Base-by-base conservation (phyloP, 1,140 invertebrate species). In the Diachasmimorpha longicaudata region DNA sequence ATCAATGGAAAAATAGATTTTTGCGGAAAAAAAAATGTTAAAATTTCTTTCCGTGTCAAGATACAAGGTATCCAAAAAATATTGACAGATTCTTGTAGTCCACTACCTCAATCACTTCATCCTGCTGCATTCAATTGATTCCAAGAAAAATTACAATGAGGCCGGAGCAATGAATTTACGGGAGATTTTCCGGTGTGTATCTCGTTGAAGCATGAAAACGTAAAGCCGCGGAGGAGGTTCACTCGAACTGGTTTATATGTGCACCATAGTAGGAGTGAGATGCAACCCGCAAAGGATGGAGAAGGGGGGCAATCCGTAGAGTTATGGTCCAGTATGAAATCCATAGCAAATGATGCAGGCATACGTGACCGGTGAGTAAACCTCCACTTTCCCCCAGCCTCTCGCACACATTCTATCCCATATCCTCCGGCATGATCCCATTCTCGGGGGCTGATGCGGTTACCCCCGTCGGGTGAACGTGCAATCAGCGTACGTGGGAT, bases 271-370 rank as follows among this genome's bases (percentile, higher is more conserved):
- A 19, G 44, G 71, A 73, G 70, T 36, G 55, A 58, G 63, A 44
- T 66, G 9, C 52, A 69, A 72, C 31, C 73, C 55, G 76, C 76
- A 74, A 67, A 68, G 48, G 73, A 14, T 13, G 39, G 39, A 13
- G 48, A n/a, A 16, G 11, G 66, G 48, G 63, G 46, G 55, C 44
- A 76, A 84, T 83, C 80, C 82, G 81, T 82, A 81, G 85, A 88
- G 82, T 88, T 88, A 87, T 88, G 84, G 85, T 70, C 85, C 82
- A 82, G 84, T 88, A 88, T 88, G 85, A 88, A 88, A 88, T 85
- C 85, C 86, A 88, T 87, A 85, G 86, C 85, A 88, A 88, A 88
- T 88, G 87, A 88, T 87, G 85, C 86, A 85, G 82, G 82, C 74
- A 81, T 87, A 86, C 87, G 87, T 88, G 86, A 88, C 84, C 80